Evolutionary conservation across 2,888 invertebrate species (phyloP), one percentile per base, ranked within the genome.

Genomic region (Ischnura elegans): DNA sequence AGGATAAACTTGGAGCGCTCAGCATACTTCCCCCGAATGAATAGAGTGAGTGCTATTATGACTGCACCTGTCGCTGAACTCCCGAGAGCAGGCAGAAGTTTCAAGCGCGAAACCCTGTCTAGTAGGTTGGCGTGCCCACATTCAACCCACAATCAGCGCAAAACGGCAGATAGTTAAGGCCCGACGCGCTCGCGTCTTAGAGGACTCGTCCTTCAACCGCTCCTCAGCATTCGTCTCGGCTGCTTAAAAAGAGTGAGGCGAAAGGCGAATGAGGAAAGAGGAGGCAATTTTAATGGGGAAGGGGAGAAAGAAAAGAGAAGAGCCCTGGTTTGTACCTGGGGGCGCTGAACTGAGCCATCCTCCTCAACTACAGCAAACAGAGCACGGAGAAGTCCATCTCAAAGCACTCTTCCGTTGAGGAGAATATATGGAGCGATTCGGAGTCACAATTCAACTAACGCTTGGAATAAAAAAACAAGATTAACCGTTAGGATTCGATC

Each of bases 381-480:
- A 87, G 87, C 87, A 87, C 87, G 87, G 10, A 87, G 87, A 36
- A 87, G 51, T 25, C 85, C 85, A 61, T 61, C 85, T 85, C 42
- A 85, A 85, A 16, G 46, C 87, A 87, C 87, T 87, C 87, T 87
- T 87, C 87, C 87, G 87, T 36, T n/a, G 87, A 51, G 51, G 36
- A 87, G 87, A 51, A 87, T 51, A 87, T 87, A 87, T 87, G 51
- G 87, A 51, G 47, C 87, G 87, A 51, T 87, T 87, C n/a, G 51
- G 47, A 87, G 87, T 87, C 51, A n/a, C 51, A 51, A 13, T 46
- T 47, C 42, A 87, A 51, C 87, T 51, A 87, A 47, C 16, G 87
- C 45, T 16, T 21, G 85, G 21, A 21, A 61, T 25, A 61, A 61
- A 61, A n/a, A n/a, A n/a, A n/a, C n/a, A n/a, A n/a, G n/a, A n/a